Percentiles rank a stretch among this genome's conserved stretches.
These are phyloP conservation scores for Ophion costatus DNA, from an alignment of 2,888 invertebrate species.

Conservation along the genomic window DNA sequence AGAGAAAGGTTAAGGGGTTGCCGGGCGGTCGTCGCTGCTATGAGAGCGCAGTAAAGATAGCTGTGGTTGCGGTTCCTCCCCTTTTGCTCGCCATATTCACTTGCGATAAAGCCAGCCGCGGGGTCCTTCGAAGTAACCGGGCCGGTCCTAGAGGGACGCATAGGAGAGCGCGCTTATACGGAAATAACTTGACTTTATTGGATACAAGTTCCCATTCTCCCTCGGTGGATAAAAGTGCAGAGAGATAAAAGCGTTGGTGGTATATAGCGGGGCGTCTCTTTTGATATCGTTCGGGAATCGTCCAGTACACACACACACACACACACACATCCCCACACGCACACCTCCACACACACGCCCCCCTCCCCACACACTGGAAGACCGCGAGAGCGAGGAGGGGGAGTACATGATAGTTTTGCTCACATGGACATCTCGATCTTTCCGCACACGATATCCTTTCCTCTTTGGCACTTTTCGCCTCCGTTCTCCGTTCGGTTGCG, in stretches of 20 bases:
- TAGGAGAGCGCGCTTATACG: slow-evolving; percentile 51
- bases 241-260: slow-evolving; percentile 70
- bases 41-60: slow-evolving; percentile 60
- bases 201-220: slow-evolving; percentile 68
- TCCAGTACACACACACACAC: slow-evolving; percentile 27
- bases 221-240: slow-evolving; percentile 70
- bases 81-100: slow-evolving; percentile 46
- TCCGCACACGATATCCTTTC: slow-evolving; percentile 11
- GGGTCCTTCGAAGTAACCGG: slow-evolving; percentile 27
- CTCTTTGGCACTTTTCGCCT: slow-evolving; percentile 25
- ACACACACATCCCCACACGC: neutral
- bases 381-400: neutral
- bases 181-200: slow-evolving; percentile 79
- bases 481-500: slow-evolving; percentile 7
- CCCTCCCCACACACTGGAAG: neutral
- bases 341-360: neutral
- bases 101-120: slow-evolving; percentile 47
- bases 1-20: slow-evolving; percentile 63
- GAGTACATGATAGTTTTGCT: slow-evolving; percentile 11
- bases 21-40: neutral
- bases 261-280: slow-evolving; percentile 67
- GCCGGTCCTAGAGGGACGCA: slow-evolving; percentile 24
- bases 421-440: slow-evolving; percentile 21
- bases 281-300: slow-evolving; percentile 69
- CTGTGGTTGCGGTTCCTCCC: slow-evolving; percentile 18